Evolutionary conservation across 2,113 vertebrate species (phyloP).

Genomic region (Panurus biarmicus): DNA sequence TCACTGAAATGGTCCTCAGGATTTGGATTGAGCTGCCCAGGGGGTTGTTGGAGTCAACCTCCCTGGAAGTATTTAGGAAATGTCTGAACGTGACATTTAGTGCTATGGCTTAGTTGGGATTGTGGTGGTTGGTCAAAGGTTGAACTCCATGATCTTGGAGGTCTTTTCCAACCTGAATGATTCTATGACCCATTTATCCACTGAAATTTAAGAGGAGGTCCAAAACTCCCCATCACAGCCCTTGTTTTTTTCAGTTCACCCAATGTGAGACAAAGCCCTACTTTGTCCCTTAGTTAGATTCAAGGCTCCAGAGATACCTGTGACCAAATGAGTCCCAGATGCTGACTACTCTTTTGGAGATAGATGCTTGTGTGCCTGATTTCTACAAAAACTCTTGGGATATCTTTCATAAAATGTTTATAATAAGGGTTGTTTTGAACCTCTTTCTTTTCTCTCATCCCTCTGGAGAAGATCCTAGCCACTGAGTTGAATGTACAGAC

Average conservation of each 20-base stretch:
- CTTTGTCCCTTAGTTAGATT: not conserved
- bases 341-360: not conserved
- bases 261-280: not conserved
- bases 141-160: rapidly evolving
- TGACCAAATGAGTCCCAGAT: not conserved
- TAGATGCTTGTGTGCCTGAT: not conserved
- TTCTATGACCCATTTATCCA: not conserved
- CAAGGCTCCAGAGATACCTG: not conserved
- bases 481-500: not conserved
- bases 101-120: not conserved
- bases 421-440: not conserved
- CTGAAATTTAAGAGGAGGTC: not conserved
- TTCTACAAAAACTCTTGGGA: not conserved
- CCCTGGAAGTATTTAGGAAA: not conserved
- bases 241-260: not conserved
- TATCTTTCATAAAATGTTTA: not conserved
- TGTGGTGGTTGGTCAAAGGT: not conserved
- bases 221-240: not conserved
- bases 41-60: not conserved
- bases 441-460: not conserved
- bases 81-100: not conserved
- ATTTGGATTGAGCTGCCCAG: not conserved
- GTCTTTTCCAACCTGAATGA: not conserved
- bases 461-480: not conserved
- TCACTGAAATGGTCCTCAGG: not conserved